Percentiles rank a stretch among this genome's conserved stretches.
Evolutionary conservation across 2,888 invertebrate species (phyloP).

Genomic region (Alcis repandata): DNA sequence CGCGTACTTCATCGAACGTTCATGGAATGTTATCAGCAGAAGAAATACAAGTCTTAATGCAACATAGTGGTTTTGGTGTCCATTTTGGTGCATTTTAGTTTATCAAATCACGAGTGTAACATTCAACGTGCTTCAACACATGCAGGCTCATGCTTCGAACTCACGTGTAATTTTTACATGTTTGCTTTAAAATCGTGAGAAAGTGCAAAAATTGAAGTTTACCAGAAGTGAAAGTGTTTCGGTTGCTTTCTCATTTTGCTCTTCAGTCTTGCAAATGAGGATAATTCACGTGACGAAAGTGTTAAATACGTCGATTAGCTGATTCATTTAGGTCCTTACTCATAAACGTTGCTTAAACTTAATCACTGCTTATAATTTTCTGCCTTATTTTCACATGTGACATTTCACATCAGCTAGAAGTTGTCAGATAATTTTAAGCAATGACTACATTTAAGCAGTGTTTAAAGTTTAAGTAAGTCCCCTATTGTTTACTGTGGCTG

Average conservation of each 20-base stretch:
- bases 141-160: background rate
- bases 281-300: slow-evolving; percentile 17
- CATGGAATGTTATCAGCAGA: no score
- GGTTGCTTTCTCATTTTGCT: slow-evolving; percentile 49
- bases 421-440: no score
- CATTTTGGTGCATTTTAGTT: background rate
- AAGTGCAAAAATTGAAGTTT: slow-evolving; percentile 47
- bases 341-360: no score
- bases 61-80: no score
- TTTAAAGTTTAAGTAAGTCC: no score
- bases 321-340: background rate
- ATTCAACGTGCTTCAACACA: background rate
- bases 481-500: no score
- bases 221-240: slow-evolving; percentile 58
- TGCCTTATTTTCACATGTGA: no score
- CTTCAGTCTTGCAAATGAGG: slow-evolving; percentile 19
- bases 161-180: slow-evolving; percentile 10
- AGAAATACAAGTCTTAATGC: no score
- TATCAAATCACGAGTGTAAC: background rate
- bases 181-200: slow-evolving; percentile 36
- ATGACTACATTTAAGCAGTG: no score
- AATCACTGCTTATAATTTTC: no score
- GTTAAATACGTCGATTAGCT: background rate
- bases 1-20: no score
- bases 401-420: no score